A percentile compares a stretch with the other conserved stretches of the same genome.
phyloP scores from a whole-genome alignment of 2,797 vertebrate genomes.

The Phoxinus dragarum region DNA sequence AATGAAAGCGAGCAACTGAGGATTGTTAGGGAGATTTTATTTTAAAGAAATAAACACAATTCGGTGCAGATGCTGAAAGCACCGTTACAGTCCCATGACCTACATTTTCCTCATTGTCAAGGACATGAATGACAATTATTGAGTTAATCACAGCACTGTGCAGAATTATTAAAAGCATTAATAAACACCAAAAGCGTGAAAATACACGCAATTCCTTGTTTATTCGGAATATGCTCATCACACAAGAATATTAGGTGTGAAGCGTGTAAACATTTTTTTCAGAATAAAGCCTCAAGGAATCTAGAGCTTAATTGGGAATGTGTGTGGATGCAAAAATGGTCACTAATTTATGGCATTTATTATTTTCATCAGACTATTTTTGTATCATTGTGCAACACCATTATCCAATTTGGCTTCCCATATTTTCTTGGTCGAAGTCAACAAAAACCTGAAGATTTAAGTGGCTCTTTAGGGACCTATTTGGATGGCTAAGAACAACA shows the following conservation, averaged over 20 bases:
- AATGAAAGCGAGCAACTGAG: neutral
- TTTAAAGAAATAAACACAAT: neutral
- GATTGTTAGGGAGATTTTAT: too few species aligned
- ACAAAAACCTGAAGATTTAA: constrained; percentile 52
- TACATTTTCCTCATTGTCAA: constrained; percentile 12
- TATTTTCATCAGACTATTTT: neutral
- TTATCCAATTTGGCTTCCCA: constrained; percentile 29
- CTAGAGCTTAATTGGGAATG: neutral
- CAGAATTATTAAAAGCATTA: neutral
- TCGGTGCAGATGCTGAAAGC: neutral
- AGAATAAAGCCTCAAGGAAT: neutral
- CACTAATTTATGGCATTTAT: neutral
- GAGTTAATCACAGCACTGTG: neutral
- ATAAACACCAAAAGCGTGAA: neutral
- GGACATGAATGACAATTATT: neutral
- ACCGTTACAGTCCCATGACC: neutral
- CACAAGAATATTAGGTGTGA: neutral
- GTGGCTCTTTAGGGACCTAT: constrained; percentile 57
- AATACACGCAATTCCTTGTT: neutral
- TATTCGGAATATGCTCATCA: neutral
- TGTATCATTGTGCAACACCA: neutral
- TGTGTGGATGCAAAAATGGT: neutral
- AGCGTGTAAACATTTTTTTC: neutral
- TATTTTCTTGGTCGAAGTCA: constrained; percentile 3
- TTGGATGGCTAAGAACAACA: constrained; percentile 52